Percentiles rank a stretch among this genome's conserved stretches.
Evolutionary conservation across 2,797 vertebrate genomes (phyloP).

Genomic region (Podargus strigoides): DNA sequence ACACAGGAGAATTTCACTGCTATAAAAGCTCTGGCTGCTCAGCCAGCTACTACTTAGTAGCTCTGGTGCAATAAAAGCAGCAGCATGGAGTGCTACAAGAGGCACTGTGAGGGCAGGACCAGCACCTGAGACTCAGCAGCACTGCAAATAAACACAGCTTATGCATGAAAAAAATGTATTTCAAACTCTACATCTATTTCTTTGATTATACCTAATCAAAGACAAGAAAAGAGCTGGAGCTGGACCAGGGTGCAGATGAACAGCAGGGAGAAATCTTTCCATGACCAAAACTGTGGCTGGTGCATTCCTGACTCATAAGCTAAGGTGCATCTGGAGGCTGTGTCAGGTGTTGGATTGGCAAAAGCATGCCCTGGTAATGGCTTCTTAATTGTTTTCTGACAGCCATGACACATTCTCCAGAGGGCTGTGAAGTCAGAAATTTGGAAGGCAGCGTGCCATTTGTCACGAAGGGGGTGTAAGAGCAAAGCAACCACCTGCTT

Average conservation of each 20-base stretch:
- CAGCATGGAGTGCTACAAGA: neutral
- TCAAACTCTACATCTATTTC: no score
- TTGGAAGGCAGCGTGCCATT: neutral
- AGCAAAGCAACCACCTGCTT: neutral
- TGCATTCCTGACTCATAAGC: neutral
- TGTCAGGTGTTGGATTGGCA: neutral
- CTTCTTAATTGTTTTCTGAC: constrained; percentile 1
- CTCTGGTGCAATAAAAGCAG: neutral
- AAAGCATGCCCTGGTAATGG: neutral
- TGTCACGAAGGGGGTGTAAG: neutral
- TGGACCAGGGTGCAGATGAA: neutral
- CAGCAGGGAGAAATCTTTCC: neutral
- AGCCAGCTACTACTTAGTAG: neutral
- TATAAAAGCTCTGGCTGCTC: neutral
- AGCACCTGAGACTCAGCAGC: neutral
- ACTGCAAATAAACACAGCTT: neutral
- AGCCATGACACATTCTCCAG: neutral
- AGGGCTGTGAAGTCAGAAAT: neutral
- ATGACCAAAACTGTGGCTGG: neutral
- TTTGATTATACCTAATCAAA: no score
- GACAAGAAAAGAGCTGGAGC: neutral
- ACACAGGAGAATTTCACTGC: neutral
- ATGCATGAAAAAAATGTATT: no score
- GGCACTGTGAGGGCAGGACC: neutral
- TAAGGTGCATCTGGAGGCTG: neutral